These are phyloP conservation scores for Oryzias sinensis DNA, from an alignment of 2,797 vertebrate species.

Conservation along the genomic window DNA sequence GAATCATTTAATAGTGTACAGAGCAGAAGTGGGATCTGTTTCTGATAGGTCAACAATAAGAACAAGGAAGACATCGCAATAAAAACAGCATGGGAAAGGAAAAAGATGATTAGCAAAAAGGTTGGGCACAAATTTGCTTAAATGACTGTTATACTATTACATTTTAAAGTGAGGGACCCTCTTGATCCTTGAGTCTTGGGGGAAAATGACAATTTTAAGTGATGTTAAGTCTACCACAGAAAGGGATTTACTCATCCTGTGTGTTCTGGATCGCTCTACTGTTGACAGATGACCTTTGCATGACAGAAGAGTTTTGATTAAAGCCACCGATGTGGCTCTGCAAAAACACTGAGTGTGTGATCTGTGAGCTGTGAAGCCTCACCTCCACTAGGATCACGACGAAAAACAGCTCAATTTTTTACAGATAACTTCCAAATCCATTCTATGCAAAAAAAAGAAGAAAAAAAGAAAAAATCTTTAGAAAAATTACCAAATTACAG, in stretches of 20 bases:
- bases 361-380: constrained; percentile 53
- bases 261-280: constrained; percentile 58
- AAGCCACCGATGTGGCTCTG: constrained; percentile 34
- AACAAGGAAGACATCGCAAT: neutral
- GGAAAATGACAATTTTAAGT: constrained; percentile 10
- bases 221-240: constrained; percentile 46
- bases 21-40: neutral
- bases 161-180: neutral
- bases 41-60: constrained; percentile 1
- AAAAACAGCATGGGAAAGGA: constrained; percentile 4
- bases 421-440: too few relatives aligned
- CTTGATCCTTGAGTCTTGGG: too few relatives aligned
- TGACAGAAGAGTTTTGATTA: constrained; percentile 62
- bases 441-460: too few relatives aligned
- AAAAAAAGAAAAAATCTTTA: too few relatives aligned
- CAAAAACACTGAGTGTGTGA: constrained; percentile 63
- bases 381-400: constrained; percentile 33
- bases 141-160: neutral
- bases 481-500: too few relatives aligned
- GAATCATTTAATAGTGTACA: neutral
- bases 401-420: constrained; percentile 10
- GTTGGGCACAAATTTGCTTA: too few relatives aligned
- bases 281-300: constrained; percentile 62
- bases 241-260: constrained; percentile 40
- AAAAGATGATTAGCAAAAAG: neutral